A percentile compares a stretch with the other conserved stretches of the same genome.
phyloP scores from a whole-genome alignment of 2,113 vertebrate species.

The Microtus pennsylvanicus region DNA sequence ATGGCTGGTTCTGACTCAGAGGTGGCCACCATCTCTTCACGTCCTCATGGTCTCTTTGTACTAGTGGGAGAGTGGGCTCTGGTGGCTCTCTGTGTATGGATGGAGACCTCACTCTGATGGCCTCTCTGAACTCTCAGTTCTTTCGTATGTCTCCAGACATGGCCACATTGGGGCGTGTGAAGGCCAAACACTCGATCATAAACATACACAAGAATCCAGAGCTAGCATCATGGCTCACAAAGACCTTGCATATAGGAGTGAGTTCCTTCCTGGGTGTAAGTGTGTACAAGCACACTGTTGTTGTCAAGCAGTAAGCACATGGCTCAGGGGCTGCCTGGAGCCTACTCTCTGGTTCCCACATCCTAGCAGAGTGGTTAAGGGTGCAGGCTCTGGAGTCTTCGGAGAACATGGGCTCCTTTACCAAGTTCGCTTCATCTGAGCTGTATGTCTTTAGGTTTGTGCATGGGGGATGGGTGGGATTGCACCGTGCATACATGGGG shows the following conservation, averaged over 20 bases:
- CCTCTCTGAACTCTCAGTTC: neutral
- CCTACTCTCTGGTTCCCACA: neutral
- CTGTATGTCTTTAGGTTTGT: neutral
- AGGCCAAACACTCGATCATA: neutral
- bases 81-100: neutral
- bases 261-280: neutral
- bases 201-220: neutral
- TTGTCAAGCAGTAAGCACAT: neutral
- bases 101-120: neutral
- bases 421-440: neutral
- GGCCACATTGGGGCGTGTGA: neutral
- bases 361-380: neutral
- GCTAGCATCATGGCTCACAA: neutral
- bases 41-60: neutral
- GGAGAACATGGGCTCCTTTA: neutral
- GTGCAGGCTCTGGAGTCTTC: neutral
- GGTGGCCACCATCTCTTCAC: neutral
- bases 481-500: neutral
- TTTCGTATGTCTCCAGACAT: neutral
- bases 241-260: rapidly evolving
- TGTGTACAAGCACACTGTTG: too few relatives aligned
- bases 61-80: neutral
- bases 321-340: neutral
- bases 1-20: neutral
- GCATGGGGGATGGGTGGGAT: neutral